These are phyloP conservation scores for Opisthograptis luteolata DNA, from an alignment of 2,888 invertebrate species.

Conservation along the genomic window DNA sequence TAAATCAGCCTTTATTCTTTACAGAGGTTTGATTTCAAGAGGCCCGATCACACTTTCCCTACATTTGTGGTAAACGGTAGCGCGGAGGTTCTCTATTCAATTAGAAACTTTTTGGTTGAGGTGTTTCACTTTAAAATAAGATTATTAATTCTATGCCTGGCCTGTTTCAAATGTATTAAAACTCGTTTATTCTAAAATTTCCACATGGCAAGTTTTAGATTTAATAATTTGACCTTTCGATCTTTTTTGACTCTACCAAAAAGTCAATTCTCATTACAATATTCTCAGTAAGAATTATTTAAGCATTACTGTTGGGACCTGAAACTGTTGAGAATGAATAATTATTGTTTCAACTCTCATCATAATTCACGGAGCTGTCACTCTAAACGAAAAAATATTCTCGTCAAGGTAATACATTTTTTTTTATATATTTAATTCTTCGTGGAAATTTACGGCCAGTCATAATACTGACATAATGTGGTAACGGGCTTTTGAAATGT, in stretches of 20 bases:
- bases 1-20: constrained; percentile 5
- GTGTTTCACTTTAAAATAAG: constrained; percentile 6
- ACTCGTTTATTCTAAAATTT: neutral
- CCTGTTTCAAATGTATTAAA: neutral
- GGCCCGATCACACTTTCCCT: constrained; percentile 13
- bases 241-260: neutral
- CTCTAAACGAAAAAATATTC: constrained; percentile 25
- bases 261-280: neutral
- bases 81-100: constrained; percentile 12
- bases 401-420: constrained; percentile 24
- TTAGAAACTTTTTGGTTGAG: constrained; percentile 8
- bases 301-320: neutral
- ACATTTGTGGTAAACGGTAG: constrained; percentile 12
- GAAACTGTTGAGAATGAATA: constrained; percentile 14
- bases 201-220: neutral
- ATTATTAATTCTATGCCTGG: neutral
- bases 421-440: constrained; percentile 29
- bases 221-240: neutral
- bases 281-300: constrained; percentile 10
- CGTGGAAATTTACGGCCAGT: constrained; percentile 29
- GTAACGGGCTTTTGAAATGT: constrained; percentile 21
- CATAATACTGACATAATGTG: constrained; percentile 22
- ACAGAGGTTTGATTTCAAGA: constrained; percentile 2
- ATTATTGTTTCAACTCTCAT: constrained; percentile 19
- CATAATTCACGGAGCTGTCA: constrained; percentile 27